These are phyloP conservation scores for Colletes gigas DNA, from an alignment of 1,140 invertebrate species.

Conservation along the genomic window DNA sequence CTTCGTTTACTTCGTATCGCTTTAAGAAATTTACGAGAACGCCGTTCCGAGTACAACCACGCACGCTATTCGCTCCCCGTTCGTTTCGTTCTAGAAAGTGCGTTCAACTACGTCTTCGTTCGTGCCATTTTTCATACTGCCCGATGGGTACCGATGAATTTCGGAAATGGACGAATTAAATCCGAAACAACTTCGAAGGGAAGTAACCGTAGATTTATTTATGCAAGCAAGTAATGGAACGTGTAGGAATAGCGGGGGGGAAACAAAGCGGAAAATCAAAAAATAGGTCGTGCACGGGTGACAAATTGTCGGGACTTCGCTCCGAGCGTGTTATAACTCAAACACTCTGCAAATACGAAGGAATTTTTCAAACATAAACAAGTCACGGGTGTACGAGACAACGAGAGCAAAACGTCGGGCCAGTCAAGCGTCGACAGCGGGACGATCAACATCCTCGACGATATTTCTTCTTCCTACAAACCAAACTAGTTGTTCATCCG, in stretches of 20 bases:
- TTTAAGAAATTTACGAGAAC: background rate
- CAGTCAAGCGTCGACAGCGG: background rate
- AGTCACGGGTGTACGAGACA: background rate
- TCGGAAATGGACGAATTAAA: conserved; percentile 3
- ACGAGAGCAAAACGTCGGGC: conserved; percentile 9
- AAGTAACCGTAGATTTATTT: conserved; percentile 29
- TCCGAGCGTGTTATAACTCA: conserved; percentile 24
- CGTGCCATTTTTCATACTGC: background rate
- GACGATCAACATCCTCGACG: background rate
- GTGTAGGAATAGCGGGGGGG: background rate
- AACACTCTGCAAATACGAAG: background rate
- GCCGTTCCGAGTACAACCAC: too few species aligned
- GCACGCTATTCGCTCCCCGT: too few species aligned
- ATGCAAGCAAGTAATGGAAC: conserved; percentile 18
- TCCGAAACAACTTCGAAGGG: background rate
- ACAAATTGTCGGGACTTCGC: conserved; percentile 32
- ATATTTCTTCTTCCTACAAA: background rate
- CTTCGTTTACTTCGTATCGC: background rate
- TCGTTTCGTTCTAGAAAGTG: background rate
- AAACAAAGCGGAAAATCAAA: background rate
- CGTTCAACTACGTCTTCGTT: background rate
- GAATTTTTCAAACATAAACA: conserved; percentile 37
- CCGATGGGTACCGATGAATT: background rate
- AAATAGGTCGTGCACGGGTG: conserved; percentile 13
- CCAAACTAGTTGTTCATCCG: background rate